phyloP scores from a whole-genome alignment of 2,797 vertebrate genomes.

The Mormyrops boulengeri region DNA sequence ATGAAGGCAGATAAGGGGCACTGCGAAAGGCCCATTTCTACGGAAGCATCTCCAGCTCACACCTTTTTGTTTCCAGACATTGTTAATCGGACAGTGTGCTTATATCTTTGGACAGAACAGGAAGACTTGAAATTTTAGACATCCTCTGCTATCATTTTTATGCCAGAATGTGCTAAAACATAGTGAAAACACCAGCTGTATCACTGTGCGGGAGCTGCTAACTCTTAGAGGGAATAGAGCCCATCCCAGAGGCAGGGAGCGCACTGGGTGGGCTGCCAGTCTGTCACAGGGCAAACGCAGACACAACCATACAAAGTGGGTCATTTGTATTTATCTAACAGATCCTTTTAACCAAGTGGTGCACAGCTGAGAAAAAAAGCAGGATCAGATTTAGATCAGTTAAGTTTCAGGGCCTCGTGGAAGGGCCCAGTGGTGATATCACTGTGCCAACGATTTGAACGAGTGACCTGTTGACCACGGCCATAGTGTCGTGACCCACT shows the following conservation, averaged over 20 bases:
- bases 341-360: not conserved
- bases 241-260: not conserved
- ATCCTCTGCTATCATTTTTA: not conserved
- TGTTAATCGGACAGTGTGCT: not conserved
- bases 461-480: not conserved
- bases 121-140: not conserved
- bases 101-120: not conserved
- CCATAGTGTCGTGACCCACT: not conserved
- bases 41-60: not conserved
- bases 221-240: not conserved
- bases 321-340: not conserved
- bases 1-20: not conserved
- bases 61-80: not conserved
- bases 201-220: not conserved
- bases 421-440: not conserved
- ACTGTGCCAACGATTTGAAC: not conserved
- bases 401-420: not conserved
- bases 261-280: not conserved
- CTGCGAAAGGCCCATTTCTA: not conserved
- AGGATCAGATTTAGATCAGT: not conserved
- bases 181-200: not conserved
- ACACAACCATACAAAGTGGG: not conserved
- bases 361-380: not conserved
- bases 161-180: not conserved
- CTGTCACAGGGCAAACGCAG: not conserved